Evolutionary conservation across 2,888 invertebrate genomes (phyloP).

Genomic region (Daptonema setosum): DNA sequence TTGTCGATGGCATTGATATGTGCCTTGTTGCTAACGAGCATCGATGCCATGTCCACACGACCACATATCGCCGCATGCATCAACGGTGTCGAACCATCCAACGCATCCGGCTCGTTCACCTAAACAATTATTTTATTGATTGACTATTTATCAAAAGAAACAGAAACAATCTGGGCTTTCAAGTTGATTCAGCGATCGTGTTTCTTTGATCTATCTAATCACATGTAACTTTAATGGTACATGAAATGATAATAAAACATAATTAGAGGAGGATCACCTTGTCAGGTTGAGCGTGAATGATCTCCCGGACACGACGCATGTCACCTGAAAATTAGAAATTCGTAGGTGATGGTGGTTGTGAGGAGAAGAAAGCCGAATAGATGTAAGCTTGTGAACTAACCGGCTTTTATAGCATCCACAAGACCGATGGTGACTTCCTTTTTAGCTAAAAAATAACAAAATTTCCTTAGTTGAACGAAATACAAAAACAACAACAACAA

Average conservation of each 20-base stretch:
- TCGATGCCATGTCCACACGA: slow-evolving; percentile 25
- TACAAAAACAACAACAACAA: not conserved
- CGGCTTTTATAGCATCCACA: not conserved
- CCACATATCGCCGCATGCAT: slow-evolving; percentile 31
- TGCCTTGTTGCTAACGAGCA: slow-evolving; percentile 7
- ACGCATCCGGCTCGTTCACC: slow-evolving; percentile 22
- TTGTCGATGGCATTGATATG: slow-evolving; percentile 13
- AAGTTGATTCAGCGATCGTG: no score
- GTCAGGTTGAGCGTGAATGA: not conserved
- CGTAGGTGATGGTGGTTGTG: not conserved
- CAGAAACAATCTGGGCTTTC: no score
- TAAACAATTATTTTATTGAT: no score
- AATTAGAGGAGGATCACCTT: no score
- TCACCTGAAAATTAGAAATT: not conserved
- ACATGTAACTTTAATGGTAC: no score
- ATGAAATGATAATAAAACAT: no score
- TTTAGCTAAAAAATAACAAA: not conserved
- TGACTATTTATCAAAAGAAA: no score
- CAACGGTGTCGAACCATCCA: slow-evolving; percentile 29
- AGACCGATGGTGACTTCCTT: not conserved
- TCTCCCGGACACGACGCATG: not conserved
- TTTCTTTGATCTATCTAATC: no score
- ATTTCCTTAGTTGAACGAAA: not conserved
- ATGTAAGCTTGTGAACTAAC: not conserved
- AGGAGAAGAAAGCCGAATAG: not conserved